A percentile compares a stretch with the other conserved stretches of the same genome.
Conservation (phyloP, 2,888 invertebrate genomes). For the Caenorhabditis imperialis region DNA sequence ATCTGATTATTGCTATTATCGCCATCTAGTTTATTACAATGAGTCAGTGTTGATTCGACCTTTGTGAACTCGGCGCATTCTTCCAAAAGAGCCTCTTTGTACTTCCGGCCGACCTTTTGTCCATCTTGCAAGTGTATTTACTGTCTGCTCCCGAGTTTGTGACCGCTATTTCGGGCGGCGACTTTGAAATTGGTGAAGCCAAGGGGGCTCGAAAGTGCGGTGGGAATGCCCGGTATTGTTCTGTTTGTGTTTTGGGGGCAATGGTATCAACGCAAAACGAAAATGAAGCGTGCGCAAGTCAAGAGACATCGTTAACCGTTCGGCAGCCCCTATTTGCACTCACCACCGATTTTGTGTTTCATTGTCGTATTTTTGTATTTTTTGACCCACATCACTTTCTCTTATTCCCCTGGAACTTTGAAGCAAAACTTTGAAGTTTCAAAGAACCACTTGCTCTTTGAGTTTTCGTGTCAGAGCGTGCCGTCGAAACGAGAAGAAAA, state of each 20-base stretch:
- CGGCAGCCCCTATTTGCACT: slow-evolving; percentile 54
- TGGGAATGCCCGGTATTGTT: slow-evolving; percentile 31
- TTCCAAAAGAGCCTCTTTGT: slow-evolving; percentile 9
- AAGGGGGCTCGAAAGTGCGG: slow-evolving; percentile 21
- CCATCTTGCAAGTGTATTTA: slow-evolving; percentile 15
- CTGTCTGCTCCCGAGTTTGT: slow-evolving; percentile 25
- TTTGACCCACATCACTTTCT: slow-evolving; percentile 3
- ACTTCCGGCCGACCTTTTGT: slow-evolving; percentile 26
- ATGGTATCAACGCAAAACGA: slow-evolving; percentile 49
- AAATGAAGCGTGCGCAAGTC: slow-evolving; percentile 54
- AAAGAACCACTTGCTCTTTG: slow-evolving; percentile 30
- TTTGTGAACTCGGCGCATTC: slow-evolving; percentile 8
- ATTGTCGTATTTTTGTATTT: slow-evolving; percentile 4
- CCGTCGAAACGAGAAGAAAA: too few species aligned
- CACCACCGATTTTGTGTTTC: slow-evolving; percentile 43
- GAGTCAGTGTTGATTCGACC: slow-evolving; percentile 17
- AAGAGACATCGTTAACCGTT: slow-evolving; percentile 54
- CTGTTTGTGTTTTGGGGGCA: slow-evolving; percentile 56
- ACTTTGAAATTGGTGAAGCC: slow-evolving; percentile 25
- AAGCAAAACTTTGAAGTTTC: too few species aligned
- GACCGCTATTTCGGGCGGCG: slow-evolving; percentile 17
- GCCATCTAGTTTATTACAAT: slow-evolving; percentile 16
- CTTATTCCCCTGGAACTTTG: too few species aligned
- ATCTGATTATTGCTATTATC: slow-evolving; percentile 37
- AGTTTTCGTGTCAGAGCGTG: slow-evolving; percentile 47